A percentile compares a stretch with the other conserved stretches of the same genome.
Conservation (phyloP, 2,113 vertebrate species). For the Pogonocichla stellata region DNA sequence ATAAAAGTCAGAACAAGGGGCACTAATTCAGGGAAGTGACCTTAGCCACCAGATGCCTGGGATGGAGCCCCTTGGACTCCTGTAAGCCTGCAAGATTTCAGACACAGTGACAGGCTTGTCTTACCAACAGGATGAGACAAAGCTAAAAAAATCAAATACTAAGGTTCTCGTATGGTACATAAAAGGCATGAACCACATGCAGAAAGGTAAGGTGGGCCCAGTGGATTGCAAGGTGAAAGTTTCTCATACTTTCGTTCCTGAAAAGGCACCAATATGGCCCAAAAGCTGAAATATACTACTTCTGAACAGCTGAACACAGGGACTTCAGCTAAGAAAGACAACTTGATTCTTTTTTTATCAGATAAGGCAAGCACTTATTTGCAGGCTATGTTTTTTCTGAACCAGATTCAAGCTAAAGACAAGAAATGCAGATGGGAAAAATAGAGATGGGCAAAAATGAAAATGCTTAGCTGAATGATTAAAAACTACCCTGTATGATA, state of each 20-base stretch:
- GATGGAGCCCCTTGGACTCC: not conserved
- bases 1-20: not conserved
- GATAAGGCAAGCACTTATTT: not conserved
- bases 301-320: not conserved
- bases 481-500: not conserved
- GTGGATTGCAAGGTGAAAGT: not conserved
- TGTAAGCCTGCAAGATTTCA: not conserved
- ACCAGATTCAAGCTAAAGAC: not conserved
- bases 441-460: not conserved
- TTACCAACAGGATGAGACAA: not conserved
- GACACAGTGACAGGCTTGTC: not conserved
- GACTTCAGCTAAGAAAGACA: not conserved
- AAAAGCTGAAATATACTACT: not conserved
- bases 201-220: not conserved
- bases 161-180: not conserved
- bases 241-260: not conserved
- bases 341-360: not conserved
- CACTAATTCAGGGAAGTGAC: not conserved
- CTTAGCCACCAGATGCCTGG: not conserved
- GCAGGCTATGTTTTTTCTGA: not conserved
- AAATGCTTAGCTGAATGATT: not conserved
- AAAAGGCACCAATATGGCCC: not conserved
- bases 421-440: not conserved
- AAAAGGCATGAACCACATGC: not conserved
- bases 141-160: accelerated